phyloP scores from a whole-genome alignment of 2,113 vertebrate species.

The Neolamprologus fasciatus region DNA sequence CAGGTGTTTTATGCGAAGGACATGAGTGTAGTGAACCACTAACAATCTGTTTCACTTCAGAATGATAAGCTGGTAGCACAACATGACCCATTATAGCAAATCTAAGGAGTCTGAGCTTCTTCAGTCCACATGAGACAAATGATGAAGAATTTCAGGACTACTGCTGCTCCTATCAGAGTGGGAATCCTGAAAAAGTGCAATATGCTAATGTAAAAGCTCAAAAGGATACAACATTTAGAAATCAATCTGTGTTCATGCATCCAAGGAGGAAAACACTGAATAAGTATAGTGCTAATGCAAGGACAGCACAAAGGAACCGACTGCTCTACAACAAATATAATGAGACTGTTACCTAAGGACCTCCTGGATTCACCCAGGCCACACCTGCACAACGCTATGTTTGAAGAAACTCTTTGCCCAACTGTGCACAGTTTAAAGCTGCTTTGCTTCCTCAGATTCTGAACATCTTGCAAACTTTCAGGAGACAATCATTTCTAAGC shows the following conservation, averaged over 20 bases:
- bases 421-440: background rate
- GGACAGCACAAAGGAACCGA: background rate
- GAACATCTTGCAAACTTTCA: background rate
- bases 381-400: fast-evolving
- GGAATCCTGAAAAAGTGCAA: background rate
- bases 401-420: fast-evolving
- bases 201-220: background rate
- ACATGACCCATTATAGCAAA: background rate
- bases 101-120: background rate
- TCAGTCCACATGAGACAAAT: background rate
- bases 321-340: background rate
- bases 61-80: background rate
- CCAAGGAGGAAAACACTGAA: background rate
- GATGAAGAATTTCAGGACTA: fast-evolving
- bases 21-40: fast-evolving
- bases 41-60: background rate
- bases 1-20: background rate
- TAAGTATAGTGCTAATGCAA: fast-evolving
- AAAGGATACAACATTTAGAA: background rate
- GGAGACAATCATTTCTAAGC: fast-evolving
- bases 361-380: background rate
- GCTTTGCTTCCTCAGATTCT: fast-evolving
- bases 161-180: background rate
- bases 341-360: background rate
- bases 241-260: background rate